A percentile compares a stretch with the other conserved stretches of the same genome.
These are phyloP conservation scores for Poeciliopsis retropinna DNA, from an alignment of 2,113 vertebrate genomes.

Conservation along the genomic window DNA sequence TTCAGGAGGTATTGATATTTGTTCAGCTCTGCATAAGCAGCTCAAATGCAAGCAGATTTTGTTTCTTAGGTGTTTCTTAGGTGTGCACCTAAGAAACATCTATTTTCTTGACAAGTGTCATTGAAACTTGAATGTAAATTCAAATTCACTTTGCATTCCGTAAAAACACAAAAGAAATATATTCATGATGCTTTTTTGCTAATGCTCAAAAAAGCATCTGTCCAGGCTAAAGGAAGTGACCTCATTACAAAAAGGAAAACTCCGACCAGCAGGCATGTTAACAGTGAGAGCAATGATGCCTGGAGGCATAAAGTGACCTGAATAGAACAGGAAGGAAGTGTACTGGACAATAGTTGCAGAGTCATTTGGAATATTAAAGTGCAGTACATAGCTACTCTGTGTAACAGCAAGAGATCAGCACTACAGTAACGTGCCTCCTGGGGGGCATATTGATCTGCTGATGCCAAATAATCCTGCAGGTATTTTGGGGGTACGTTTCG, in stretches of 20 bases:
- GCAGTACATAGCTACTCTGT: constrained; percentile 23
- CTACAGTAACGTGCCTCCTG: constrained; percentile 18
- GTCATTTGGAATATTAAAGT: constrained; percentile 54
- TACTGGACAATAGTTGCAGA: constrained; percentile 57
- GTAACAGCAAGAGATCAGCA: constrained; percentile 31
- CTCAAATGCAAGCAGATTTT: neutral
- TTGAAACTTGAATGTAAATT: too few relatives aligned
- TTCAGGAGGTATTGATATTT: neutral
- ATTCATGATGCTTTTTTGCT: neutral
- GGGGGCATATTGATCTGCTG: constrained; percentile 54
- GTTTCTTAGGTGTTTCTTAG: too few relatives aligned
- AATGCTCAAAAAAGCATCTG: constrained; percentile 32
- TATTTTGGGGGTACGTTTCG: constrained; percentile 35
- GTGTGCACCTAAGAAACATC: too few relatives aligned
- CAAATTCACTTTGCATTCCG: neutral
- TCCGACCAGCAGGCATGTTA: constrained; percentile 39
- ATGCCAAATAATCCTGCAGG: constrained; percentile 18
- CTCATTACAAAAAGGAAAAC: constrained; percentile 40
- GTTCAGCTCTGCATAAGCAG: neutral
- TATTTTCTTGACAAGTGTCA: too few relatives aligned
- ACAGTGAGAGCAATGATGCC: constrained; percentile 52
- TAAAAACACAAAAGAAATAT: neutral
- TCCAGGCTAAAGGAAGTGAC: constrained; percentile 32
- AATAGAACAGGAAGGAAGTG: constrained; percentile 48
- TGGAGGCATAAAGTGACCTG: constrained; percentile 62